Evolutionary conservation across 2,888 invertebrate species (phyloP), one percentile per base, ranked within the genome.

Genomic region (Apodemia mormo): DNA sequence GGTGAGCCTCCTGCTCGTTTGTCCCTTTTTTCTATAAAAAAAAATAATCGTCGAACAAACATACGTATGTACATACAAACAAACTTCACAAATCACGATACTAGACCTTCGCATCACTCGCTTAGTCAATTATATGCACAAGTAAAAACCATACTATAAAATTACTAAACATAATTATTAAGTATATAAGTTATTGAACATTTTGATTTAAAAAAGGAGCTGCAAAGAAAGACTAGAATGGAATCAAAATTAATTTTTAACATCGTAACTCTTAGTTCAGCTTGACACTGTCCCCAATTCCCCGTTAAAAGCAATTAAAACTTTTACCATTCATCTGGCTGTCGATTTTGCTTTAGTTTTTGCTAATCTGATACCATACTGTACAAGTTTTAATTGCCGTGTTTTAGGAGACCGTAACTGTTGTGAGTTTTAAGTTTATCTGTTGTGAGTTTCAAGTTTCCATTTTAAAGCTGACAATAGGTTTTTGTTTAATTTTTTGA

Each of bases 251-350:
- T 30, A 58, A 29, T 30, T 58, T 58, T 30, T 58, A 2, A 12
- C 29, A n/a, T 30, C 58, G n/a, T 58, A 30, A 58, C 58, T 58
- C 58, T 58, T 58, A 30, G 30, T 58, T 10, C 30, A 58, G 58
- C 58, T 58, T 58, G 58, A 58, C 58, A 58, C 30, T 58, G 30
- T 58, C 58, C 58, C 58, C 58, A 58, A 58, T 58, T 58, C 30
- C 29, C 58, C 58, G 58, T 58, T 58, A 58, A 81, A 87, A 88
- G 84, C 85, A 88, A 89, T 89, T 89, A 87, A 89, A 89, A 89
- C 81, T 89, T 87, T 75, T 77, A 72, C 80, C 81, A 84, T 88
- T 86, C 83, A 85, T 88, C 85, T 84, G 78, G 72, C 72, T 81
- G 81, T 83, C 84, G 80, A 82, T 81, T 78, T 73, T 75, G 74